These are phyloP conservation scores for Drosophila virilis DNA, from an alignment of 1,140 invertebrate species.

Conservation along the genomic window DNA sequence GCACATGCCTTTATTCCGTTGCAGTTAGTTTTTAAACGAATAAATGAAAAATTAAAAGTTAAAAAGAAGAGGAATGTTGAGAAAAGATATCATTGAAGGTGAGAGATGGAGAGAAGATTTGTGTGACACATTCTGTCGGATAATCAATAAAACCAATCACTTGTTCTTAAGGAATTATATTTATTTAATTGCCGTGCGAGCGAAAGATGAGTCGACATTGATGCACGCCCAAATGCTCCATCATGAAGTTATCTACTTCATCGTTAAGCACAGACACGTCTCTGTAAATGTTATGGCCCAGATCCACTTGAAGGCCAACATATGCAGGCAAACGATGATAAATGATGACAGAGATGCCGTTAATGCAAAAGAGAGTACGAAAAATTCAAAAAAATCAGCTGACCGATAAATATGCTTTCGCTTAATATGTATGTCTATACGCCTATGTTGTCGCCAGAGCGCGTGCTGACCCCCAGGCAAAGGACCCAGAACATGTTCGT, in stretches of 20 bases:
- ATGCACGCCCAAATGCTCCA: constrained; percentile 14
- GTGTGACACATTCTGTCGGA: not conserved
- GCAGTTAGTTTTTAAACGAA: too few relatives aligned
- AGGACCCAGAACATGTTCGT: constrained; percentile 13
- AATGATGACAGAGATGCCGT: constrained; percentile 68
- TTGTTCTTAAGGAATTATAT: constrained; percentile 12
- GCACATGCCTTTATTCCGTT: not conserved
- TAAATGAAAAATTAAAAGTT: too few relatives aligned
- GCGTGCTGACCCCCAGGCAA: constrained; percentile 1
- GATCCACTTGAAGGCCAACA: constrained; percentile 64
- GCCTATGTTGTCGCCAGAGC: constrained; percentile 41
- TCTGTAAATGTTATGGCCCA: constrained; percentile 38
- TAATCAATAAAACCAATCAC: constrained; percentile 12
- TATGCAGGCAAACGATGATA: constrained; percentile 75
- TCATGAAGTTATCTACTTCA: constrained; percentile 24
- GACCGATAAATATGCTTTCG: constrained; percentile 61
- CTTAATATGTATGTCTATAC: constrained; percentile 63
- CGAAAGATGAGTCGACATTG: constrained; percentile 11
- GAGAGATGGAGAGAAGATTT: not conserved
- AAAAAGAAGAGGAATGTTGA: not conserved
- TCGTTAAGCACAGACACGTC: constrained; percentile 46
- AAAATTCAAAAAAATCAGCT: constrained; percentile 52
- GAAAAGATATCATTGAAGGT: not conserved
- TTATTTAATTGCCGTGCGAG: constrained; percentile 24
- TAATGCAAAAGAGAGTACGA: constrained; percentile 48